Percentiles rank a stretch among this genome's conserved stretches.
phyloP scores from a whole-genome alignment of 30 jellyfish, hydroid and myxozoan species.

The Turritopsis rubra region DNA sequence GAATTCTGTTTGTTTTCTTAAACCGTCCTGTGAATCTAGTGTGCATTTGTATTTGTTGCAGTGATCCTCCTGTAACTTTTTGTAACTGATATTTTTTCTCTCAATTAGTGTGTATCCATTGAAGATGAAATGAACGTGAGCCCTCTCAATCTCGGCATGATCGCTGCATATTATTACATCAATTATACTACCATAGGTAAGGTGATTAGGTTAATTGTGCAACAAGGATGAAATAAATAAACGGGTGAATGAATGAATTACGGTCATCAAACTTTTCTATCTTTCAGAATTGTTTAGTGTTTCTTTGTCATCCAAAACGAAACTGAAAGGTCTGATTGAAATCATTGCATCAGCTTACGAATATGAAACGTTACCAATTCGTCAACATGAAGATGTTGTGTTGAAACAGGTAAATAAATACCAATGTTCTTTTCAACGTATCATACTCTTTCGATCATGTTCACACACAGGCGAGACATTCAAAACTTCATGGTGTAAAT shows the following conservation, averaged over 20 bases:
- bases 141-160: conserved; percentile 98
- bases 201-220: neutral
- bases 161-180: conserved; percentile 97
- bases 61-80: too few species aligned
- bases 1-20: neutral
- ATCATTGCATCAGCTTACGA: conserved; percentile 97
- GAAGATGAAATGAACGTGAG: conserved; percentile 93
- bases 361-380: conserved; percentile 74
- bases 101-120: conserved; percentile 73
- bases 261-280: too few species aligned
- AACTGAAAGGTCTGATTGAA: conserved; percentile 87
- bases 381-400: conserved; percentile 93
- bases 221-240: neutral
- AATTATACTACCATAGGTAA: conserved; percentile 95
- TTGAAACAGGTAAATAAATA: conserved; percentile 61
- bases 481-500: too few species aligned
- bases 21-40: neutral
- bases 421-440: too few species aligned
- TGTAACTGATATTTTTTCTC: neutral
- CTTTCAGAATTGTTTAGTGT: conserved; percentile 82
- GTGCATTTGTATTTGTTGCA: neutral
- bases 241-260: too few species aligned
- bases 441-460: neutral
- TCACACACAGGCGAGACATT: too few species aligned
- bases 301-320: conserved; percentile 96